Conservation (phyloP, 2,113 vertebrate genomes). For the Tursiops truncatus region DNA sequence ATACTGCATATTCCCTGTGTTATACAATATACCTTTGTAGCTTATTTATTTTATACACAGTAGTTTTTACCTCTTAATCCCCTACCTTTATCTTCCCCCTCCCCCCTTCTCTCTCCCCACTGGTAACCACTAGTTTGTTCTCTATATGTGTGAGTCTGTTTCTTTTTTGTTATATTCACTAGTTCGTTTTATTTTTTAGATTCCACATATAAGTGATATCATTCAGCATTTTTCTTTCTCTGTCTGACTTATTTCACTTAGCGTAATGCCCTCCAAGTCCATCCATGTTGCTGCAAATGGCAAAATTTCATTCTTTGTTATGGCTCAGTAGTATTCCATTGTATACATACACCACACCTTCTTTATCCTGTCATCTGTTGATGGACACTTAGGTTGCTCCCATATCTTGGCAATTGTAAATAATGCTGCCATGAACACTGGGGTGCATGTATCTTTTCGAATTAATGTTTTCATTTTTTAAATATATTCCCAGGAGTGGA, state of each 20-base stretch:
- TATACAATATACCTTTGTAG: background rate
- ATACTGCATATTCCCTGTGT: background rate
- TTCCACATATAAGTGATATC: background rate
- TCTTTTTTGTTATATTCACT: background rate
- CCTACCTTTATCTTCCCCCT: background rate
- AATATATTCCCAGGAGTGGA: background rate
- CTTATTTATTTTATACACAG: background rate
- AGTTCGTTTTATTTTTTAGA: background rate
- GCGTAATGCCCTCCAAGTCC: background rate
- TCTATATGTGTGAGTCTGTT: background rate
- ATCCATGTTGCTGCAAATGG: background rate
- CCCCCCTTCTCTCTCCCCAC: background rate
- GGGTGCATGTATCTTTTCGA: background rate
- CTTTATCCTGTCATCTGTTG: background rate
- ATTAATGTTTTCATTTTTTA: background rate
- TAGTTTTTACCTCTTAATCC: background rate
- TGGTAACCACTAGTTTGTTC: background rate
- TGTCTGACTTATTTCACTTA: background rate
- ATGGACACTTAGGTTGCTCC: background rate
- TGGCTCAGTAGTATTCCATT: background rate
- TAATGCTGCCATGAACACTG: background rate
- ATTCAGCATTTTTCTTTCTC: background rate
- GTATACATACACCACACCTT: background rate
- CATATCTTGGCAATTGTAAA: background rate
- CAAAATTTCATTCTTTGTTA: background rate